Percentiles rank a stretch among this genome's conserved stretches.
Evolutionary conservation across 1,140 invertebrate genomes (phyloP).

Genomic region (Oreohelix idahoensis): DNA sequence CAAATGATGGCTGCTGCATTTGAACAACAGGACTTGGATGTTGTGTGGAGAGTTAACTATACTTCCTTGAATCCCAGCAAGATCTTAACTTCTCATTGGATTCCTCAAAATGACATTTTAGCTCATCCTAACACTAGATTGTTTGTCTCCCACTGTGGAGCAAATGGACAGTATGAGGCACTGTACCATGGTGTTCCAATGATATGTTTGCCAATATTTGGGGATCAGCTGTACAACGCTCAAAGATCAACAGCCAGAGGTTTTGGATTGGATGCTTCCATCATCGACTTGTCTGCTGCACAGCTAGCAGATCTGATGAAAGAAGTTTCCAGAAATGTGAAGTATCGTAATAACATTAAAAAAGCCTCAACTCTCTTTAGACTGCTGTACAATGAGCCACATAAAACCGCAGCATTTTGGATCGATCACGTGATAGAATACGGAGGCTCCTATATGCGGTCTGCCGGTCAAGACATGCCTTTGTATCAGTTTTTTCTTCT

Average conservation of each 20-base stretch:
- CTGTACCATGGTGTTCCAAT: slow-evolving; percentile 58
- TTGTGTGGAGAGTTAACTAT: slow-evolving; percentile 27
- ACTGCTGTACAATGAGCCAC: slow-evolving; percentile 45
- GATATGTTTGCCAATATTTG: slow-evolving; percentile 81
- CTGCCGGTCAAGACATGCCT: slow-evolving; percentile 43
- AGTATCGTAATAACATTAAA: slow-evolving; percentile 49
- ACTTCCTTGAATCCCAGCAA: slow-evolving; percentile 33
- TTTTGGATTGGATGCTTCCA: neutral
- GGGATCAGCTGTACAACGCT: slow-evolving; percentile 78
- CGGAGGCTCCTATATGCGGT: slow-evolving; percentile 54
- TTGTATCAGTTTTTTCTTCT: slow-evolving; percentile 51
- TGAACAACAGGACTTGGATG: neutral
- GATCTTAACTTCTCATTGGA: slow-evolving; percentile 48
- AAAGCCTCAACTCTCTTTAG: slow-evolving; percentile 54
- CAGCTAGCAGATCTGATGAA: slow-evolving; percentile 42
- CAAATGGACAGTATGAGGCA: slow-evolving; percentile 54
- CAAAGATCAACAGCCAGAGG: slow-evolving; percentile 28
- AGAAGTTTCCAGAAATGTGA: slow-evolving; percentile 45
- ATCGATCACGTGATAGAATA: slow-evolving; percentile 60
- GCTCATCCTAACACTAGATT: slow-evolving; percentile 19
- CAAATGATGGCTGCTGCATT: slow-evolving; percentile 26
- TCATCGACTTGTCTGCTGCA: neutral
- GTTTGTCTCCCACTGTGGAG: slow-evolving; percentile 58
- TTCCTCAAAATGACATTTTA: slow-evolving; percentile 43
- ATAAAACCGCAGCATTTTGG: slow-evolving; percentile 52